Evolutionary conservation across 2,113 vertebrate genomes (phyloP).

Genomic region (Pygoscelis antarcticus): DNA sequence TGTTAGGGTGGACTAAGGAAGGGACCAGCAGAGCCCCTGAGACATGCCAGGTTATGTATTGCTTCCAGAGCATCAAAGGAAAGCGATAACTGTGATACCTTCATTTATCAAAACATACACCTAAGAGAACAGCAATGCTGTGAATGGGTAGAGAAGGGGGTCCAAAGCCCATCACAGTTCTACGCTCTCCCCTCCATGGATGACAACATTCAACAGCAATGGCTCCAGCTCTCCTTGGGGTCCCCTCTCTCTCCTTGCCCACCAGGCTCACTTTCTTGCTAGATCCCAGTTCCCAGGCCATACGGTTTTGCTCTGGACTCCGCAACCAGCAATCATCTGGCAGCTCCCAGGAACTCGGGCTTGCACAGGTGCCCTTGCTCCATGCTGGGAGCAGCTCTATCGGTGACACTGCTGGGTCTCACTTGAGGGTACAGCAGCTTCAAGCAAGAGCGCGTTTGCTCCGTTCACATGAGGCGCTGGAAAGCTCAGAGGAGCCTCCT

Average conservation of each 20-base stretch:
- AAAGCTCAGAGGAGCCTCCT: not conserved
- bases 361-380: not conserved
- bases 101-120: not conserved
- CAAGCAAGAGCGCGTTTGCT: not conserved
- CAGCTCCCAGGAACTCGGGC: not conserved
- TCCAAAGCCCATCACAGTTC: not conserved
- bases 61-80: not conserved
- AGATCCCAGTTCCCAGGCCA: not conserved
- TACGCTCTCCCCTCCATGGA: not conserved
- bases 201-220: not conserved
- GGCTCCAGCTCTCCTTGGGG: not conserved
- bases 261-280: not conserved
- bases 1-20: not conserved
- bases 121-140: not conserved
- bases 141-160: not conserved
- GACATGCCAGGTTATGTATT: fast-evolving
- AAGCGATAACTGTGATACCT: not conserved
- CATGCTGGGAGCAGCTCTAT: not conserved
- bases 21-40: not conserved
- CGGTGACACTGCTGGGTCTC: not conserved
- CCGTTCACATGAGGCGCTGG: fast-evolving
- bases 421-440: not conserved
- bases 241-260: not conserved
- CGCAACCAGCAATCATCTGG: not conserved
- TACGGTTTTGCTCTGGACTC: not conserved